A percentile compares a stretch with the other conserved stretches of the same genome.
These are phyloP conservation scores for Romanogobio albipinnatus DNA, from an alignment of 2,113 vertebrate genomes.

Conservation along the genomic window DNA sequence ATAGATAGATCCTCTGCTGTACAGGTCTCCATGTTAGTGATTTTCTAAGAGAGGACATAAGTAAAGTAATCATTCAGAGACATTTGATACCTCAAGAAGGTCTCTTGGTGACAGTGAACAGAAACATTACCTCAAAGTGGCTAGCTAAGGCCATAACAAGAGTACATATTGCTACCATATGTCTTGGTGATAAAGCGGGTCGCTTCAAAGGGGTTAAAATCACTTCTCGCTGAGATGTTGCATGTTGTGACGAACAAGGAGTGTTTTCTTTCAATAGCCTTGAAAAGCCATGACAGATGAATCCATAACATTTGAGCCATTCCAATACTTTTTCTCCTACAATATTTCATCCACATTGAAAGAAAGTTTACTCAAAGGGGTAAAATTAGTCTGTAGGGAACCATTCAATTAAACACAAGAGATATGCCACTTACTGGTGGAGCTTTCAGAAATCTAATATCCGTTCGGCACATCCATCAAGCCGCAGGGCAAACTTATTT, in stretches of 20 bases:
- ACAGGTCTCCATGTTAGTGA: background rate
- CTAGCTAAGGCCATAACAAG: constrained; percentile 9
- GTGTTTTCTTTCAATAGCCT: background rate
- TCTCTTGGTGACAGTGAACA: constrained; percentile 15
- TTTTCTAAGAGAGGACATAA: background rate
- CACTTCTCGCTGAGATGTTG: background rate
- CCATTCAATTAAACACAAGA: constrained; percentile 34
- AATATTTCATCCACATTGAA: constrained; percentile 14
- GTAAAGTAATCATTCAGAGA: background rate
- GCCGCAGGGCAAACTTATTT: constrained; percentile 37
- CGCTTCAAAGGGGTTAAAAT: constrained; percentile 10
- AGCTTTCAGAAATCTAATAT: constrained; percentile 43
- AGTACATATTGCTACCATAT: constrained; percentile 26
- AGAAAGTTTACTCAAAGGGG: constrained; percentile 24
- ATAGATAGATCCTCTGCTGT: background rate
- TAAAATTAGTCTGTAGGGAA: constrained; percentile 7
- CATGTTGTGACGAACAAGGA: background rate
- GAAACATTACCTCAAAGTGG: constrained; percentile 7
- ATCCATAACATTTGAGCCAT: constrained; percentile 21
- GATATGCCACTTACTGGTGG: constrained; percentile 24
- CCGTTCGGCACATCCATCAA: constrained; percentile 41
- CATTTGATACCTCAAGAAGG: background rate
- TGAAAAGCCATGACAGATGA: constrained; percentile 5
- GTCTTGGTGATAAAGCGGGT: constrained; percentile 1
- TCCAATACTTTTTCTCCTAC: background rate